A percentile compares a stretch with the other conserved stretches of the same genome.
Evolutionary conservation across 1,140 invertebrate species (phyloP).

Genomic region (Phenacoccus solenopsis): DNA sequence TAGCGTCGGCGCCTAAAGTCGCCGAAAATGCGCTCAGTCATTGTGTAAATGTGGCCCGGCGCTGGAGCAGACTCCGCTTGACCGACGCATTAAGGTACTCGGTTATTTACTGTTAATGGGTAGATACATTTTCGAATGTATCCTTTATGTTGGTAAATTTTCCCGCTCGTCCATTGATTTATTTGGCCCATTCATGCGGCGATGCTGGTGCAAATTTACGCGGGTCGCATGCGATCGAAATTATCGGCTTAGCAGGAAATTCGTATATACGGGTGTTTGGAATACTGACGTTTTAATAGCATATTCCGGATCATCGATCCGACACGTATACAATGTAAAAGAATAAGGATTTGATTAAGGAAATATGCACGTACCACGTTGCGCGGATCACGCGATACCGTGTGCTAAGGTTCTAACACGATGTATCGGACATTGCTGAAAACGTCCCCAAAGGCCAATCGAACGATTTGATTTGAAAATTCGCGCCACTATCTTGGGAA

Average conservation of each 20-base stretch:
- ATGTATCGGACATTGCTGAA: background rate
- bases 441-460: background rate
- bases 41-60: background rate
- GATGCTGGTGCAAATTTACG: background rate
- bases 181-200: background rate
- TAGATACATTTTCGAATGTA: background rate
- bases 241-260: background rate
- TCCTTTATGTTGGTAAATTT: slow-evolving; percentile 1
- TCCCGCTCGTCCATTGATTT: background rate
- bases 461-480: background rate
- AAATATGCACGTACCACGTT: no score
- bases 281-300: background rate
- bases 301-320: background rate
- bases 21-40: background rate
- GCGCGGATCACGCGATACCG: background rate
- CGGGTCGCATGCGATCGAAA: background rate
- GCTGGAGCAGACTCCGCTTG: background rate
- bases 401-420: background rate
- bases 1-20: background rate
- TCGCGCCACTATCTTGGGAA: background rate
- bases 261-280: background rate
- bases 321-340: background rate
- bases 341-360: background rate
- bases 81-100: background rate
- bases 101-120: slow-evolving; percentile 1